Evolutionary conservation across 2,888 invertebrate species (phyloP).

Genomic region (Aphodius granarius): DNA sequence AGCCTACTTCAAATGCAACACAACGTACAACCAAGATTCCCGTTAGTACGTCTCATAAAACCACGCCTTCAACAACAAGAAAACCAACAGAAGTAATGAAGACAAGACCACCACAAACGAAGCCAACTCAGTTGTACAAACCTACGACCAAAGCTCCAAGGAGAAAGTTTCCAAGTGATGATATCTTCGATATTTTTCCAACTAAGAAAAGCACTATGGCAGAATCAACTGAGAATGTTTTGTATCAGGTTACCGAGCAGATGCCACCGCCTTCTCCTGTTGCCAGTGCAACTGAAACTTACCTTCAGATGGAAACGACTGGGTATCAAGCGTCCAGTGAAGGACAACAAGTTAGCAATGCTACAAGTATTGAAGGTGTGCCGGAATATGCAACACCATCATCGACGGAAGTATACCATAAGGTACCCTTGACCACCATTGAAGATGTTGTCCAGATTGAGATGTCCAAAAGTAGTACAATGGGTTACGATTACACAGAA

Average conservation of each 20-base stretch:
- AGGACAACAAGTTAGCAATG: background rate
- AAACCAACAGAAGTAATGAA: background rate
- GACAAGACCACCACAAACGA: too few species aligned
- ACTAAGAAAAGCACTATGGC: background rate
- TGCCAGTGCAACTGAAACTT: background rate
- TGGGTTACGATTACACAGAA: background rate
- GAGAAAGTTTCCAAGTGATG: background rate
- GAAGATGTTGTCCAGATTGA: background rate
- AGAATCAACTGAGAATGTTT: background rate
- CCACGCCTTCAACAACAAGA: background rate
- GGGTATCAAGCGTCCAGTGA: background rate
- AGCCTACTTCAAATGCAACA: too few species aligned
- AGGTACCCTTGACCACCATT: background rate
- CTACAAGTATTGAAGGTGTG: background rate
- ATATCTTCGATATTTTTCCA: background rate
- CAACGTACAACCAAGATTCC: background rate
- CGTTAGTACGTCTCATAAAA: too few species aligned
- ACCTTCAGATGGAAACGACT: background rate
- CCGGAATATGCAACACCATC: background rate
- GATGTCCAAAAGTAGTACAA: background rate
- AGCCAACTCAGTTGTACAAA: too few species aligned
- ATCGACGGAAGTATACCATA: too few species aligned
- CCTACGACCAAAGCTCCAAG: background rate
- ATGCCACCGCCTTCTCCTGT: background rate
- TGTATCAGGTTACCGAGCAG: background rate